phyloP scores from a whole-genome alignment of 2,888 invertebrate species.

The Lagria hirta region DNA sequence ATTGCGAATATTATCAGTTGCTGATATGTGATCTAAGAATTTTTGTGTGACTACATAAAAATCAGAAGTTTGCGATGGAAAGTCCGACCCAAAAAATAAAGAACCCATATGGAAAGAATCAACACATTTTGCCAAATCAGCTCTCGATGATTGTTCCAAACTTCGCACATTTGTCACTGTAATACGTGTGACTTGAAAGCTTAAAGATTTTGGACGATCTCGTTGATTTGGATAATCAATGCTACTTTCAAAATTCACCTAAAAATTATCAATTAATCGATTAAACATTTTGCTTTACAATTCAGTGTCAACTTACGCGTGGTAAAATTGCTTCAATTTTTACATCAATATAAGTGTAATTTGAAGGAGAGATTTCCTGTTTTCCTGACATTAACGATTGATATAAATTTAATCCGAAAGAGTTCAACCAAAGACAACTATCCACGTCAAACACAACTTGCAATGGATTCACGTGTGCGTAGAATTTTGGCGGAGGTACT shows the following conservation, averaged over 20 bases:
- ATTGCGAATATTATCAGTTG: conserved; percentile 55
- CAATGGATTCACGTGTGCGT: conserved; percentile 88
- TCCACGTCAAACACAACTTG: conserved; percentile 83
- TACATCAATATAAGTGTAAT: conserved; percentile 75
- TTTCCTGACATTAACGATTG: conserved; percentile 66
- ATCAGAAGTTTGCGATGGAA: conserved; percentile 71
- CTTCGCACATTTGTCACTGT: conserved; percentile 70
- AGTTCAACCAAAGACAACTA: conserved; percentile 91
- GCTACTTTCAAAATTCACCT: conserved; percentile 79
- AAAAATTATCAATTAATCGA: conserved; percentile 33
- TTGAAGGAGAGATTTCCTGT: conserved; percentile 47
- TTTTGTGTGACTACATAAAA: conserved; percentile 79
- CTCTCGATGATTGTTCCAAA: conserved; percentile 67
- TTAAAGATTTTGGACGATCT: conserved; percentile 85
- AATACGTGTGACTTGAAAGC: conserved; percentile 79
- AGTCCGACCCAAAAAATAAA: conserved; percentile 73
- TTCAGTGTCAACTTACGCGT: conserved; percentile 62
- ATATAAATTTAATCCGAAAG: conserved; percentile 85
- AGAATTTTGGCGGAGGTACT: conserved; percentile 95
- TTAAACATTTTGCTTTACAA: background rate
- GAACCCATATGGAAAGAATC: conserved; percentile 75
- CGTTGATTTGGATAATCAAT: conserved; percentile 76
- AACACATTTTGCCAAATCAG: conserved; percentile 78
- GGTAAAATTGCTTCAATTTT: conserved; percentile 93
- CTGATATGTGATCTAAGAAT: conserved; percentile 69